phyloP scores from a whole-genome alignment of 2,113 vertebrate genomes.

The Columba livia region DNA sequence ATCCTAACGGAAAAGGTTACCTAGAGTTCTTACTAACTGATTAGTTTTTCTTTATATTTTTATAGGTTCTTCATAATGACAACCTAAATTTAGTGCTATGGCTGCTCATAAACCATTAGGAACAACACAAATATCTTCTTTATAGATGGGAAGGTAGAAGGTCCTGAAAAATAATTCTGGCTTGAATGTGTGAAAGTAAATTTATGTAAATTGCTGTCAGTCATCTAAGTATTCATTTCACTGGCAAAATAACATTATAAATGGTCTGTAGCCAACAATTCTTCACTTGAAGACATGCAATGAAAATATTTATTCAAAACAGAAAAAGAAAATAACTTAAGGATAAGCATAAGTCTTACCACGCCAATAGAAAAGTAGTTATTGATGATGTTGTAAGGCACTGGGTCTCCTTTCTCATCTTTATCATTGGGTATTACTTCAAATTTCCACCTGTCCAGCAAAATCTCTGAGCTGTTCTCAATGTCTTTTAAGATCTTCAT shows the following conservation, averaged over 20 bases:
- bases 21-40: slow-evolving; percentile 21
- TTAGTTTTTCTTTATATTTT: slow-evolving; percentile 37
- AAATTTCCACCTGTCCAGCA: slow-evolving; percentile 83
- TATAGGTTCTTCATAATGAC: slow-evolving; percentile 3
- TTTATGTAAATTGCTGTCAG: slow-evolving; percentile 61
- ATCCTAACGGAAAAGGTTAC: not conserved
- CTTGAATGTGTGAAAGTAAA: slow-evolving; percentile 36
- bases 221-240: slow-evolving; percentile 49
- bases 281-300: slow-evolving; percentile 9
- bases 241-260: slow-evolving; percentile 36
- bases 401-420: slow-evolving; percentile 91
- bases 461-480: slow-evolving; percentile 89
- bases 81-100: slow-evolving; percentile 37
- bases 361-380: slow-evolving; percentile 96
- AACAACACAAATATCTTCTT: slow-evolving; percentile 37
- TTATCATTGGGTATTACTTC: slow-evolving; percentile 87
- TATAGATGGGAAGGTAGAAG: slow-evolving; percentile 36
- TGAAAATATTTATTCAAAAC: slow-evolving; percentile 21
- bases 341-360: slow-evolving; percentile 75
- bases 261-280: slow-evolving; percentile 15
- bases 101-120: slow-evolving; percentile 48
- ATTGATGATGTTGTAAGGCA: slow-evolving; percentile 95
- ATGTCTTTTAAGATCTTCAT: slow-evolving; percentile 93
- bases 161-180: slow-evolving; percentile 46
- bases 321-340: slow-evolving; percentile 13